These are phyloP conservation scores for Enteromius paludinosus DNA, from an alignment of 2,797 vertebrate genomes.

Conservation along the genomic window DNA sequence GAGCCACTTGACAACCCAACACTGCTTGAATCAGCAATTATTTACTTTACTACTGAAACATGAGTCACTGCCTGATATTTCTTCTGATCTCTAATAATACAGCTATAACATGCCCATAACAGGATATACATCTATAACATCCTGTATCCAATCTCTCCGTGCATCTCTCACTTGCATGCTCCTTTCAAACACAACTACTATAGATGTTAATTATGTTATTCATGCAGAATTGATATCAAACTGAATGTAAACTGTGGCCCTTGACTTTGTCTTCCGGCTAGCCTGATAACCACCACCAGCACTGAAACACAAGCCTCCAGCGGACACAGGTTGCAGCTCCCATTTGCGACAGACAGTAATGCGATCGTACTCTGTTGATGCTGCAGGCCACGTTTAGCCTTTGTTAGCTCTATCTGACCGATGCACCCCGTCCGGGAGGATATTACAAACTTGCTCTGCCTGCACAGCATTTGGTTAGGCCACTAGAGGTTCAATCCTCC, in stretches of 20 bases:
- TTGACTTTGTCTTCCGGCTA: conserved; percentile 14
- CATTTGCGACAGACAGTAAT: conserved; percentile 34
- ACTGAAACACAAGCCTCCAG: background rate
- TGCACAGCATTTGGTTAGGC: background rate
- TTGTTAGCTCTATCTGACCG: conserved; percentile 12
- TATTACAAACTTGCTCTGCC: background rate
- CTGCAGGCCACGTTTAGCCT: conserved; percentile 5
- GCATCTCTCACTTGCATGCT: background rate
- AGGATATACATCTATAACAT: background rate
- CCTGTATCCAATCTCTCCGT: no score
- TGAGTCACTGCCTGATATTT: background rate
- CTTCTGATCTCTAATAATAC: background rate
- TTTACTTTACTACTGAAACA: conserved; percentile 20
- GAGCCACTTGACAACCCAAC: conserved; percentile 12
- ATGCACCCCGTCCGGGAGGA: conserved; percentile 25
- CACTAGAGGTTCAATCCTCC: background rate
- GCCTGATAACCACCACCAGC: background rate
- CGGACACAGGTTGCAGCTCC: background rate
- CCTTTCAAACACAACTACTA: background rate
- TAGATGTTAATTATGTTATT: background rate
- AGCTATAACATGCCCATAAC: no score
- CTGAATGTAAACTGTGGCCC: background rate
- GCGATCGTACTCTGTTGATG: conserved; percentile 8
- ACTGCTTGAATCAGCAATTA: background rate
- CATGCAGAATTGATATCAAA: background rate